Conservation (phyloP, 2,888 invertebrate genomes). For the Drosophila ezoana region DNA sequence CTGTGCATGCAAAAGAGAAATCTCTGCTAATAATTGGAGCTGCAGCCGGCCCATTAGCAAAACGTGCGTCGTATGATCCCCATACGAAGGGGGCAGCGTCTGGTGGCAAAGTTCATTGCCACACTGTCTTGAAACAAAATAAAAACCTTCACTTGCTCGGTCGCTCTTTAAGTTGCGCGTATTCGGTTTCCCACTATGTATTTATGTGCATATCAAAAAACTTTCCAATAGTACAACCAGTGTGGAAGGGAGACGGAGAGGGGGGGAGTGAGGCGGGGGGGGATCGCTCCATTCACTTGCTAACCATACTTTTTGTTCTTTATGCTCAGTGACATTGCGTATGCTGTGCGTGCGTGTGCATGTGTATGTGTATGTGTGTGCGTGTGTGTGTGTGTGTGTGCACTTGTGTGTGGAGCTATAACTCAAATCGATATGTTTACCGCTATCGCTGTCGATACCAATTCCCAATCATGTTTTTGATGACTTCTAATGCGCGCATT, state of each 20-base stretch:
- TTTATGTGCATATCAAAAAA: conserved; percentile 25
- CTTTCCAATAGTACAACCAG: conserved; percentile 43
- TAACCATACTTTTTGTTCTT: conserved; percentile 24
- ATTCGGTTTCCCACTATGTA: conserved; percentile 35
- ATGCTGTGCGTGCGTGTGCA: neutral
- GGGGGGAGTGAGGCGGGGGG: neutral
- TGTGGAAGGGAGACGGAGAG: neutral
- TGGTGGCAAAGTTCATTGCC: conserved; percentile 61
- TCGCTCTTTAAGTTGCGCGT: conserved; percentile 10
- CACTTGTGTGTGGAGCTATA: conserved; percentile 8
- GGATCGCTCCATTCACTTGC: conserved; percentile 36
- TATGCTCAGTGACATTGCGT: conserved; percentile 7
- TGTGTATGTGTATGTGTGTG: neutral
- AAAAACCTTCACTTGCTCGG: conserved; percentile 37
- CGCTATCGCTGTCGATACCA: conserved; percentile 22
- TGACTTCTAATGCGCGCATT: conserved; percentile 73
- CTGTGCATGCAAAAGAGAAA: conserved; percentile 45
- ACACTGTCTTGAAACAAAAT: conserved; percentile 26
- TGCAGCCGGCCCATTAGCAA: conserved; percentile 41
- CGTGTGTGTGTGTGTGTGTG: neutral
- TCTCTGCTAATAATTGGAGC: conserved; percentile 53
- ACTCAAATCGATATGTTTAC: conserved; percentile 17
- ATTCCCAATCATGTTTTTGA: conserved; percentile 36
- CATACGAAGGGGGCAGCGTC: conserved; percentile 12
- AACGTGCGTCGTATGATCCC: conserved; percentile 40